These are phyloP conservation scores for Cerceris ruficornis DNA, from an alignment of 2,888 invertebrate genomes.

Conservation along the genomic window DNA sequence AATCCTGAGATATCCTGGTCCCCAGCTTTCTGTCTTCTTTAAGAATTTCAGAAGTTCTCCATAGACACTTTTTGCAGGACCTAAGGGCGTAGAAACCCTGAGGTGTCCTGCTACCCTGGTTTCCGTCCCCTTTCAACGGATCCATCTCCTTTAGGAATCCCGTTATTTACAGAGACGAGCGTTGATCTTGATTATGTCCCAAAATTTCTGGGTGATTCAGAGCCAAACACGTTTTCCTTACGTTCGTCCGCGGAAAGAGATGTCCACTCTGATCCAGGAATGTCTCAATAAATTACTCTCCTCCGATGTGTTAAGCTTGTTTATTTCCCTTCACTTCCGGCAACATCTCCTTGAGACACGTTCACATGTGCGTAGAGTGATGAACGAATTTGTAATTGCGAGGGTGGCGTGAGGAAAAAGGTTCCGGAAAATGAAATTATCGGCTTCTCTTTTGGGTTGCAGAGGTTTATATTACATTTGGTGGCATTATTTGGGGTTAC, in stretches of 20 bases:
- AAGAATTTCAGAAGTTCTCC: too few species aligned
- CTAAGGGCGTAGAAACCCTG: constrained; percentile 75
- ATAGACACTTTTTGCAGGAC: constrained; percentile 79
- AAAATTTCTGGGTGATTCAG: not conserved
- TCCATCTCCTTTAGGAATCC: too few species aligned
- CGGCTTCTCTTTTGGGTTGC: too few species aligned
- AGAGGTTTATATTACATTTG: too few species aligned
- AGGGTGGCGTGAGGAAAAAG: too few species aligned
- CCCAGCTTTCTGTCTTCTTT: too few species aligned
- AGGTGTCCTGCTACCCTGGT: not conserved
- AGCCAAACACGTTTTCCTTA: not conserved
- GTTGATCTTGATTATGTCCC: not conserved
- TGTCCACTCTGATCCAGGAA: not conserved
- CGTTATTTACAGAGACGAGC: not conserved
- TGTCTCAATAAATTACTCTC: constrained; percentile 18
- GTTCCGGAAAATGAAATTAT: too few species aligned
- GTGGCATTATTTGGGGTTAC: too few species aligned
- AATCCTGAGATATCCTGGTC: too few species aligned
- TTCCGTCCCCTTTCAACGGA: not conserved
- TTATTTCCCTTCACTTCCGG: constrained; percentile 3
- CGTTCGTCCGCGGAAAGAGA: not conserved
- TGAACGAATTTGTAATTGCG: too few species aligned
- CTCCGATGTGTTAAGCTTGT: constrained; percentile 4
- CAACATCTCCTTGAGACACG: not conserved
- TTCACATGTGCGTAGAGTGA: too few species aligned